Evolutionary conservation across 2,888 invertebrate genomes (phyloP), one percentile per base, ranked within the genome.

Genomic region (Zygaena filipendulae): DNA sequence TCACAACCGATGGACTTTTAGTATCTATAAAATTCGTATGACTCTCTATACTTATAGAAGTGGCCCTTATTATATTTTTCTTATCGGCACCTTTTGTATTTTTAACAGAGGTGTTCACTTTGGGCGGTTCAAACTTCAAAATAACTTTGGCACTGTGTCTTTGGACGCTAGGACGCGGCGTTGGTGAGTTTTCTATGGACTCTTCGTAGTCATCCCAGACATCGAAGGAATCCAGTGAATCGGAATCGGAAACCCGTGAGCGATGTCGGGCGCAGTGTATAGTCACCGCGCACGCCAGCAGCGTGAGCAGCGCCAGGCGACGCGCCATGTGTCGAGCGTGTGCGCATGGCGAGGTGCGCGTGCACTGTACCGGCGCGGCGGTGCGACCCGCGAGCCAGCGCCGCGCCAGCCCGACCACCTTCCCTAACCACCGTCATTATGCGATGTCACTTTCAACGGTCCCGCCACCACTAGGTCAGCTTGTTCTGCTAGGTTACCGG

Each of bases 331-430:
- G 69, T 51, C 58, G 60, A 52, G 56, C 66, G 77, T 74, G 70
- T 75, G 71, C 59, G 70, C 80, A 74, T 80, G 79, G 63, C 79
- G 79, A 66, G 70, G 67, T 68, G 79, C 77, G 66, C 64, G 70
- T 56, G 77, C 75, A 70, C 75, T 75, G 56, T 75, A 69, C 56
- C 45, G 43, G 40, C 37, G 44, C 47, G 41, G 40, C n/a, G n/a
- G n/a, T n/a, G n/a, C n/a, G n/a, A n/a, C 47, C 29, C 23, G 40
- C 35, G 38, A 36, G 49, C 40, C 43, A 33, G 42, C 47, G 42
- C 47, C 43, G 45, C 42, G 45, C 46, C 47, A 43, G 45, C 56
- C 60, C 57, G 59, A 64, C 61, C 64, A 66, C 70, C 72, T 62
- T 46, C 49, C 49, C 49, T 48, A 45, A 58, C 67, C 68, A 56